Percentiles rank a stretch among this genome's conserved stretches.
Evolutionary conservation across 2,113 vertebrate genomes (phyloP).

Genomic region (Parotia lawesii): DNA sequence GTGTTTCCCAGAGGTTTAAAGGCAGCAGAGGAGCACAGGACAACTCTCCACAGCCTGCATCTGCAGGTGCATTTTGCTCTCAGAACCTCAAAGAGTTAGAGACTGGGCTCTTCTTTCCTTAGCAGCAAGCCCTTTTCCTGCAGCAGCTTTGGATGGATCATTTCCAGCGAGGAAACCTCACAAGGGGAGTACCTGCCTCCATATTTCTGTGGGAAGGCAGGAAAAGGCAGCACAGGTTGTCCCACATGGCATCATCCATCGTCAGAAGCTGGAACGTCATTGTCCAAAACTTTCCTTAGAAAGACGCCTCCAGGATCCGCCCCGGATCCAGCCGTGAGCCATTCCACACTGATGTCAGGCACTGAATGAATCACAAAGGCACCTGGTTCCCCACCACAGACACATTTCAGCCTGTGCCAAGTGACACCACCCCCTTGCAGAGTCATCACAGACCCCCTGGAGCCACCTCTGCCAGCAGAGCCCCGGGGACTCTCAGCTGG

Average conservation of each 20-base stretch:
- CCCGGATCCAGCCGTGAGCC: not conserved
- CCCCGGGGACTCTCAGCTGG: not conserved
- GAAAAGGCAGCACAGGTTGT: not conserved
- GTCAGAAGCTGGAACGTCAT: not conserved
- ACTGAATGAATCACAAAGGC: not conserved
- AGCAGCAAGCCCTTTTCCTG: not conserved
- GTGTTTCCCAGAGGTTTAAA: not conserved
- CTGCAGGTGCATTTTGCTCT: not conserved
- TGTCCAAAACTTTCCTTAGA: not conserved
- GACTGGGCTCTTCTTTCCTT: not conserved
- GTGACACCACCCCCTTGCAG: not conserved
- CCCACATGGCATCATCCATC: not conserved
- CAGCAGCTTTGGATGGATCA: not conserved
- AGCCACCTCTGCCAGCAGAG: not conserved
- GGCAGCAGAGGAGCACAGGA: not conserved
- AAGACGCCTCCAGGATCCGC: not conserved
- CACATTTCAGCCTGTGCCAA: not conserved
- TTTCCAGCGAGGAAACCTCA: not conserved
- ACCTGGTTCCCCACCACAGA: not conserved
- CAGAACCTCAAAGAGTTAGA: not conserved
- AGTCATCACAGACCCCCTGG: not conserved
- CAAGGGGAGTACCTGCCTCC: fast-evolving
- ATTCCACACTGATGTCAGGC: not conserved
- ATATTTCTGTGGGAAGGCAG: not conserved
- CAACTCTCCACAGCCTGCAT: not conserved